These are phyloP conservation scores for Halyomorpha halys DNA, from an alignment of 1,140 invertebrate species.

Conservation along the genomic window DNA sequence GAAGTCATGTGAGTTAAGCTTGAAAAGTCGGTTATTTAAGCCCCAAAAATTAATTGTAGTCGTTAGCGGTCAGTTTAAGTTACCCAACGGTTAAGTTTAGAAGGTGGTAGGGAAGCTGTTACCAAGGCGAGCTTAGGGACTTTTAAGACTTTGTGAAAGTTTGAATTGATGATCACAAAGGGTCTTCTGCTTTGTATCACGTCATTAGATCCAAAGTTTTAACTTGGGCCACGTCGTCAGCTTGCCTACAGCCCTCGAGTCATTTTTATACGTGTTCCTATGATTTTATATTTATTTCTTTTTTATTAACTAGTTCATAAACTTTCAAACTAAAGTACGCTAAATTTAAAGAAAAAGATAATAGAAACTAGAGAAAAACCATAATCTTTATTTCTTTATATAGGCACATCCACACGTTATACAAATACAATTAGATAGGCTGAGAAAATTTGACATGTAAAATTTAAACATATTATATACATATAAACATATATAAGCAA, in stretches of 20 bases:
- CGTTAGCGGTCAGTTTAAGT: constrained; percentile 11
- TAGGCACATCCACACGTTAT: too few relatives aligned
- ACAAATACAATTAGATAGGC: too few relatives aligned
- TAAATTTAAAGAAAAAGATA: too few relatives aligned
- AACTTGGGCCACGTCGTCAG: not conserved
- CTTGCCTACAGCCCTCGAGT: not conserved
- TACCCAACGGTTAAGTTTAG: not conserved
- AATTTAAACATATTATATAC: too few relatives aligned
- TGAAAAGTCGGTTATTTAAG: not conserved
- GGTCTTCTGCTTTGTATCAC: not conserved
- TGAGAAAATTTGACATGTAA: too few relatives aligned
- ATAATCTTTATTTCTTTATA: too few relatives aligned
- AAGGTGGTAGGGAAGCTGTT: not conserved
- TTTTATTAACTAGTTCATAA: too few relatives aligned
- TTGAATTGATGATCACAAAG: constrained; percentile 9
- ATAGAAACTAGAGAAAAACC: too few relatives aligned
- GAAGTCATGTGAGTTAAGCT: too few relatives aligned
- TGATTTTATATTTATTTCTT: not conserved
- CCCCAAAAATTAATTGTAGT: not conserved
- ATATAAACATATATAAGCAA: too few relatives aligned
- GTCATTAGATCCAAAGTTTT: constrained; percentile 3
- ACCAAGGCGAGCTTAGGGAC: not conserved
- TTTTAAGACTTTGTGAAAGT: constrained; percentile 6
- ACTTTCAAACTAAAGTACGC: too few relatives aligned
- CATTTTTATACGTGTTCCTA: not conserved